These are phyloP conservation scores for Amiota minor DNA, from an alignment of 2,888 invertebrate genomes.

Conservation along the genomic window DNA sequence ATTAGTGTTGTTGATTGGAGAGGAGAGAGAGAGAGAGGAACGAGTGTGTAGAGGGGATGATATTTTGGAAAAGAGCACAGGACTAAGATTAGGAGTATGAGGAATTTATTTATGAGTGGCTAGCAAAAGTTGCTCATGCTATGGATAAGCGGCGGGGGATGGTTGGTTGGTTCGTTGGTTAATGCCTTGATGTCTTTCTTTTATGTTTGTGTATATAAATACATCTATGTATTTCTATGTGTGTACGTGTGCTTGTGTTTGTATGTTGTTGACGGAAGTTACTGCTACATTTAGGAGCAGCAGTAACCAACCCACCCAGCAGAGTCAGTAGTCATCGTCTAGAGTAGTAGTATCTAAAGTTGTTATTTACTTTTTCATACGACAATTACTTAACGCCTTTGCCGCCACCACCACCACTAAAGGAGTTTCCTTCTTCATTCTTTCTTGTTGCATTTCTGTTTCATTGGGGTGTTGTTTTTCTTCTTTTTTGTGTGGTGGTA, in stretches of 20 bases:
- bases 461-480: not conserved
- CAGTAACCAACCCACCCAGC: constrained; percentile 20
- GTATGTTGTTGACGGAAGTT: constrained; percentile 60
- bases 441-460: not conserved
- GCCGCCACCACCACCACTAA: not conserved
- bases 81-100: too few species aligned
- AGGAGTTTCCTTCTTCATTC: not conserved
- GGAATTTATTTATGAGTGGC: too few species aligned
- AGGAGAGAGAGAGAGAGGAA: too few species aligned
- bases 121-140: too few species aligned
- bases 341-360: constrained; percentile 29
- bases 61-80: too few species aligned
- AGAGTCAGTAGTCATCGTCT: constrained; percentile 25
- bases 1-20: constrained; percentile 9
- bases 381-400: too few species aligned
- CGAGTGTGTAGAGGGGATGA: too few species aligned
- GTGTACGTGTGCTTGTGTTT: not conserved
- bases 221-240: too few species aligned
- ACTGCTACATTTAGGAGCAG: constrained; percentile 15
- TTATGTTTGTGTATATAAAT: too few species aligned
- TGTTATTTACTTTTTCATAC: constrained; percentile 36
- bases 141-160: too few species aligned
- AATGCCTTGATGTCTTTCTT: too few species aligned
- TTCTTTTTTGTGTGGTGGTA: constrained; percentile 8
- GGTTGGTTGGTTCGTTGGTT: too few species aligned